Base-by-base conservation (phyloP, 37 sponge, comb jelly and placozoan genomes). In the Axinella damicornis region DNA sequence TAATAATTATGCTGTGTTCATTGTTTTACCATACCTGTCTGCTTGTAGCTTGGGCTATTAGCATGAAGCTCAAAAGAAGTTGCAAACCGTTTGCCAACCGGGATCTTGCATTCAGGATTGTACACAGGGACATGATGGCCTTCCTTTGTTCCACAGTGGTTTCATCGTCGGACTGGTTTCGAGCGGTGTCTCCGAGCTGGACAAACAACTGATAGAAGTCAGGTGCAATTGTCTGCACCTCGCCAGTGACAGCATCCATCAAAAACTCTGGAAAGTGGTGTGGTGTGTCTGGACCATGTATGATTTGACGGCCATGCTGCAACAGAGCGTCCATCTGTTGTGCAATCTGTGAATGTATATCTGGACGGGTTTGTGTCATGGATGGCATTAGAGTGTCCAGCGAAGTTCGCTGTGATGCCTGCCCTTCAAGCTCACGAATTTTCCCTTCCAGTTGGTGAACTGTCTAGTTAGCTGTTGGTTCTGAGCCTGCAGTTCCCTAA, bases 101-200 rank as follows among this genome's bases (percentile, higher is more conserved):
- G 11, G 25, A 61, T 25, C 62, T 22, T 61, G 62, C 62, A 61
- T 61, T 61, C 62, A 61, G 62, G 27, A 61, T 61, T 5, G 62
- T 61, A 25, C 62, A 61, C 62, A 61, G 62, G 2, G 62, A 61
- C 62, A 61, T 61, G 5, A 61, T 61, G n/a, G 62, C 62, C 62
- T 61, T 61, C 27, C 62, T 22, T 25, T 61, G 5, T 11, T 61
- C 62, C 2, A 61, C 62, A 61, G 62, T 5, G 5, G 57, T 56
- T 56, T 56, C 57, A 56, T 18, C 18, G 57, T 56, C 57, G 18
- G 57, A 19, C 18, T 19, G 57, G 57, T 56, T 56, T 18, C 57
- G 15, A 18, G 15, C 57, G 15, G 62, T 61, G 13, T 61, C 13
- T 61, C 62, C 62, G 11, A 61, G 62, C n/a, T 25, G 62, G 2